Base-by-base conservation (phyloP, 2,797 vertebrate species). In the Sphenodon punctatus region DNA sequence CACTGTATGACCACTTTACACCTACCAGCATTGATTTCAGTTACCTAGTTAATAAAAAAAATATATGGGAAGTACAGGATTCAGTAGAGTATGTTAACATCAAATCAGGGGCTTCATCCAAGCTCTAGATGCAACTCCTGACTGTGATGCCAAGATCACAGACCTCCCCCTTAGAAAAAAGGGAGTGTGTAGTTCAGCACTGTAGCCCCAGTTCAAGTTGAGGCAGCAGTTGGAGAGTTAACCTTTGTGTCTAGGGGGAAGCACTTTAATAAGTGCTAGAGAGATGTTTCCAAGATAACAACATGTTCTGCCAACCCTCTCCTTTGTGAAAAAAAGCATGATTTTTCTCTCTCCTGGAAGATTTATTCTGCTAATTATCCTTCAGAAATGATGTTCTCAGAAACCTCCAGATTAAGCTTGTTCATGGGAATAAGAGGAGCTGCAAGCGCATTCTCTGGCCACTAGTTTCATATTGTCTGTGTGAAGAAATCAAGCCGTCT, bases 1-100 rank as follows among this genome's bases (percentile, higher is more conserved):
- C n/a, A n/a, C n/a, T n/a, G n/a, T n/a, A n/a, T n/a, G n/a, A 20
- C 32, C 55, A 14, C 32, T 36, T 36, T 34, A 7, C 19, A 3
- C 34, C 53, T 43, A 25, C 0, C 1, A 14, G 2, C 10, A 13
- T 0, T 3, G 13, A 1, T 20, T 25, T 38, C 14, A 20, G 1
- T 46, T 20, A 23, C 1, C 45, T 67, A 20, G 34, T 58, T 30
- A 34, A 55, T 13, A 34, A 58, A 22, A 30, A 58, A 22, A 34
- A 34, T 34, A 34, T 32, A 34, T 22, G 32, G 0, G 1, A 36
- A 55, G 46, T 12, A 14, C 61, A 32, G 30, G 30, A 56, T 30
- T 30, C 19, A 34, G 30, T 34, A 10, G 17, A 11, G 20, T 32
- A 34, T 34, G 56, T 12, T 22, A 22, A 20, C 19, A 56, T 20